A percentile compares a stretch with the other conserved stretches of the same genome.
Evolutionary conservation across 2,113 vertebrate genomes (phyloP).

Genomic region (Ellobius talpinus): DNA sequence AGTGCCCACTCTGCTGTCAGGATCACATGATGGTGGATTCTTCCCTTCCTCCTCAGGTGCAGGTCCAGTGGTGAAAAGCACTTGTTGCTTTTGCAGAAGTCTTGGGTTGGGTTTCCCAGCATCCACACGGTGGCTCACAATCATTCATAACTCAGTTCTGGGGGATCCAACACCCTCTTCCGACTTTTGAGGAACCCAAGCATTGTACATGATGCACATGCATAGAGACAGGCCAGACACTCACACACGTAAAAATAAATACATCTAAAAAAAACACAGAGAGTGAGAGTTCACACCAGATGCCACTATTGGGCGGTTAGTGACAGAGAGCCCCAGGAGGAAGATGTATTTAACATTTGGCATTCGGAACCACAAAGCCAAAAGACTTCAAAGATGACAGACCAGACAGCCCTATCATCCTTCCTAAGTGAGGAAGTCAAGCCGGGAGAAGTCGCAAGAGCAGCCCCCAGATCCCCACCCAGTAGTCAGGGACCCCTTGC

Average conservation of each 20-base stretch:
- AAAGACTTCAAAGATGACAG: not conserved
- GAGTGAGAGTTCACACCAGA: not conserved
- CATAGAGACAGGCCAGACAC: not conserved
- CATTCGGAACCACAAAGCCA: not conserved
- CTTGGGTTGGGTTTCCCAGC: not conserved
- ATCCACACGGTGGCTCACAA: not conserved
- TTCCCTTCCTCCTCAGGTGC: not conserved
- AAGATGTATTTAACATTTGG: not conserved
- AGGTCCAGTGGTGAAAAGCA: not conserved
- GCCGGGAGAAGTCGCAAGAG: not conserved
- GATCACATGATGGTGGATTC: not conserved
- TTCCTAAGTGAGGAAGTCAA: not conserved
- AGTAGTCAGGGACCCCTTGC: not conserved
- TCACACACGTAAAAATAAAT: not conserved
- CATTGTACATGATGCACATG: not conserved
- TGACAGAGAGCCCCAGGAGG: not conserved
- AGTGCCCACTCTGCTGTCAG: accelerated
- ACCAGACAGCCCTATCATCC: not conserved
- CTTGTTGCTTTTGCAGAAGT: not conserved
- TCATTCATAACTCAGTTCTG: not conserved
- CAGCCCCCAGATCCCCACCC: not conserved
- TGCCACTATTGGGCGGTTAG: not conserved
- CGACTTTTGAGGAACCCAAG: not conserved
- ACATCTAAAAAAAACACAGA: not conserved
- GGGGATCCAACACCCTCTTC: not conserved